Evolutionary conservation across 2,888 invertebrate species (phyloP).

Genomic region (Thymelicus sylvestris): DNA sequence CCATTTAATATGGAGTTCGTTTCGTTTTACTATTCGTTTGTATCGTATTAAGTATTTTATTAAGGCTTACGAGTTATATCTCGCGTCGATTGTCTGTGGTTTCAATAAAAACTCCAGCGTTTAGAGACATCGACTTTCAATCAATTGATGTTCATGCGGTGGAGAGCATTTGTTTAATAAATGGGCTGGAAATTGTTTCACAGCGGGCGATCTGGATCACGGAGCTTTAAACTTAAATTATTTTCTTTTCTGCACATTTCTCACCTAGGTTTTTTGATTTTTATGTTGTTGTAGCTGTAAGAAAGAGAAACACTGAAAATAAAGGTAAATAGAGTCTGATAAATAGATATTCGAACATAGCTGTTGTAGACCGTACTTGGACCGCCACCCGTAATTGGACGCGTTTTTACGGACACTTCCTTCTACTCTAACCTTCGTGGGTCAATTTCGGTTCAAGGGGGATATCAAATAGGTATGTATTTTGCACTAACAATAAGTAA

Average conservation of each 20-base stretch:
- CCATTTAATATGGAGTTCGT: constrained; percentile 23
- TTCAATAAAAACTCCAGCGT: constrained; percentile 41
- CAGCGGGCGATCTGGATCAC: neutral
- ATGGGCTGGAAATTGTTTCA: constrained; percentile 26
- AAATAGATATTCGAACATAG: too few relatives aligned
- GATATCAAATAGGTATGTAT: too few relatives aligned
- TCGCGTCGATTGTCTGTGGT: constrained; percentile 42
- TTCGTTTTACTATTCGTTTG: constrained; percentile 27
- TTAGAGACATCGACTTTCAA: constrained; percentile 39
- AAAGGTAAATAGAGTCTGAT: too few relatives aligned
- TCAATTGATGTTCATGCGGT: constrained; percentile 39
- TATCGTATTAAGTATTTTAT: constrained; percentile 36
- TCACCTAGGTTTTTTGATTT: neutral
- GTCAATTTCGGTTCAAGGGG: too few relatives aligned
- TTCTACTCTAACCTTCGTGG: too few relatives aligned
- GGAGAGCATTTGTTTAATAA: constrained; percentile 11
- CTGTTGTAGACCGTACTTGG: too few relatives aligned
- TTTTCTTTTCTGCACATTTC: neutral
- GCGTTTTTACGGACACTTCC: too few relatives aligned
- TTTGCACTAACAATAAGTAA: too few relatives aligned
- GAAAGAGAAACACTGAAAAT: too few relatives aligned
- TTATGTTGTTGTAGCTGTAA: too few relatives aligned
- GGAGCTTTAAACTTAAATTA: neutral
- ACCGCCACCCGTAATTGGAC: too few relatives aligned
- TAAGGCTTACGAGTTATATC: constrained; percentile 36